A percentile compares a stretch with the other conserved stretches of the same genome.
phyloP scores from a whole-genome alignment of 2,113 vertebrate species.

The Recurvirostra avosetta region DNA sequence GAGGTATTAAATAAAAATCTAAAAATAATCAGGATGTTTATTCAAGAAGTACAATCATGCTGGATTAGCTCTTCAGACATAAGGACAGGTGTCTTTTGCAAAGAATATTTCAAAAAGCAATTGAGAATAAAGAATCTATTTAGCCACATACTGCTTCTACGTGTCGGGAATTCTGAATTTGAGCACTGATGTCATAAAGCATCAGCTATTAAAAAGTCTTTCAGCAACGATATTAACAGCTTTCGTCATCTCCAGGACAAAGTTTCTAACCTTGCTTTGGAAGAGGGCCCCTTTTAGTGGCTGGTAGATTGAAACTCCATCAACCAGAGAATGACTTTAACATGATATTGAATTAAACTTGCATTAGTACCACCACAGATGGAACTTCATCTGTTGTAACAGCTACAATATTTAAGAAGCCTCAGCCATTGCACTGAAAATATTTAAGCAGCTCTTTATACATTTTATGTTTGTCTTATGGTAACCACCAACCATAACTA shows the following conservation, averaged over 20 bases:
- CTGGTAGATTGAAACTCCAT: neutral
- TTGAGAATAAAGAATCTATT: neutral
- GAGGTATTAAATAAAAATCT: neutral
- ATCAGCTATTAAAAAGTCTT: neutral
- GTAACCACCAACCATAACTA: neutral
- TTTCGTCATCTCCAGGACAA: neutral
- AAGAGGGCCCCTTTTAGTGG: neutral
- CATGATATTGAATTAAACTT: constrained; percentile 3
- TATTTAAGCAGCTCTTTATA: constrained; percentile 5
- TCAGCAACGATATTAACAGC: neutral
- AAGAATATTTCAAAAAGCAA: neutral
- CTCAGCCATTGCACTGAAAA: constrained; percentile 6
- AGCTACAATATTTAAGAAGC: constrained; percentile 29
- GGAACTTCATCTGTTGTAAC: constrained; percentile 46
- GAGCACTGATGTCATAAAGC: neutral
- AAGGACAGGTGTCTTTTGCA: neutral
- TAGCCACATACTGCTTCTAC: neutral
- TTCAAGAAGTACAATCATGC: neutral
- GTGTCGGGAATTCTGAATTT: neutral
- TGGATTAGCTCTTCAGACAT: neutral
- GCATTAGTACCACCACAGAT: neutral
- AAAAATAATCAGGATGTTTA: neutral
- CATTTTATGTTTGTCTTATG: neutral
- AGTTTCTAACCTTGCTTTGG: neutral
- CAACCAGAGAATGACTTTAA: constrained; percentile 8